Evolutionary conservation across 2,113 vertebrate genomes (phyloP).

Genomic region (Pteronura brasiliensis): DNA sequence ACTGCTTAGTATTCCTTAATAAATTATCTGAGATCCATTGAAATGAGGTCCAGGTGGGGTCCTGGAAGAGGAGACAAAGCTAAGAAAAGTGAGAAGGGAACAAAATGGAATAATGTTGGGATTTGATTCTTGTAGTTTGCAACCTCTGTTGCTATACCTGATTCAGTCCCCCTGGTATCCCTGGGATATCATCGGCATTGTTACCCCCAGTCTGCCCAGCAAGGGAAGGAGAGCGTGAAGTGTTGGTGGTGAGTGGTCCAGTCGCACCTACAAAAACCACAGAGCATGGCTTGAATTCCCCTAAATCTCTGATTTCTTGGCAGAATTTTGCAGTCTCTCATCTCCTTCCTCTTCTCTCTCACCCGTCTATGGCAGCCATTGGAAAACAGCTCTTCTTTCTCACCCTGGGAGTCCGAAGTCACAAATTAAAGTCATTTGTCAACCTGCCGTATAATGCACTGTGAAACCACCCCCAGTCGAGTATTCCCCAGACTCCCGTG

Average conservation of each 20-base stretch:
- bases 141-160: neutral
- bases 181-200: neutral
- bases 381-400: neutral
- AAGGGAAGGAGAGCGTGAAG: neutral
- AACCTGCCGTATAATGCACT: neutral
- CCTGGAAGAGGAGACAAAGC: neutral
- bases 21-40: neutral
- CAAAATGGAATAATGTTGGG: neutral
- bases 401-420: neutral
- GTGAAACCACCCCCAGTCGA: neutral
- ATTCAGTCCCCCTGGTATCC: accelerated
- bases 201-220: neutral
- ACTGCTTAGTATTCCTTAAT: neutral
- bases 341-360: neutral
- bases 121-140: neutral
- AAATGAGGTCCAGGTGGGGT: neutral
- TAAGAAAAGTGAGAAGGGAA: neutral
- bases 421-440: neutral
- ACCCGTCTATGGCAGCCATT: neutral
- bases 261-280: accelerated
- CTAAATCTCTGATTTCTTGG: neutral
- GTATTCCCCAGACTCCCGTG: neutral
- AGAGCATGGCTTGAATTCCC: neutral
- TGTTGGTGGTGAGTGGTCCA: neutral
- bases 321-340: neutral